Evolutionary conservation across 2,797 vertebrate genomes (phyloP).

Genomic region (Champsocephalus gunnari): DNA sequence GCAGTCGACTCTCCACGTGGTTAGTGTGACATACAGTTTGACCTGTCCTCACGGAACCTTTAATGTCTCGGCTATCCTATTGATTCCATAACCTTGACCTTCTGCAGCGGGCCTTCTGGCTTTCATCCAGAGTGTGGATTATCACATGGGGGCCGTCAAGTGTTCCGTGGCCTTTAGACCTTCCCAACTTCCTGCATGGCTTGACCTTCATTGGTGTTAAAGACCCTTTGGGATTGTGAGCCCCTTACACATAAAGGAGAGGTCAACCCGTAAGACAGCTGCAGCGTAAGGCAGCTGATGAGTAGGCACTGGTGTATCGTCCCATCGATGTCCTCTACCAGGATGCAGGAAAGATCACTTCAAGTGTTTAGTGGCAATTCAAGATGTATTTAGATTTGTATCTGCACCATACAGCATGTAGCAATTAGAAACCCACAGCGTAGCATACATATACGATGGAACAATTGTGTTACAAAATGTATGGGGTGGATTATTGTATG

Average conservation of each 20-base stretch:
- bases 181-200: conserved; percentile 10
- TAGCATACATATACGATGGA: no score
- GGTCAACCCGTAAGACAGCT: conserved; percentile 1
- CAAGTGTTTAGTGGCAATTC: neutral
- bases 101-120: conserved; percentile 26
- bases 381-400: neutral
- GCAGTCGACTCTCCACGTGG: neutral
- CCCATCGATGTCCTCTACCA: neutral
- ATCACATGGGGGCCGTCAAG: conserved; percentile 22
- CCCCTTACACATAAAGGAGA: conserved; percentile 13
- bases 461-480: no score
- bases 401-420: no score
- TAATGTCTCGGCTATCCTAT: conserved; percentile 24
- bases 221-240: conserved; percentile 10
- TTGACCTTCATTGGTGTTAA: conserved; percentile 46
- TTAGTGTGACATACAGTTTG: conserved; percentile 17
- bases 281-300: neutral
- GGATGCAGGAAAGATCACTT: neutral
- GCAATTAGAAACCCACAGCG: no score
- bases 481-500: no score
- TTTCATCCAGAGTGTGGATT: conserved; percentile 28
- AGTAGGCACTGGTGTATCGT: neutral
- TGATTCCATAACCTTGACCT: conserved; percentile 51
- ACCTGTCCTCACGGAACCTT: conserved; percentile 1
- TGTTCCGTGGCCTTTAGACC: conserved; percentile 31